Evolutionary conservation across 2,113 vertebrate genomes (phyloP), one percentile per base, ranked within the genome.

Genomic region (human): DNA sequence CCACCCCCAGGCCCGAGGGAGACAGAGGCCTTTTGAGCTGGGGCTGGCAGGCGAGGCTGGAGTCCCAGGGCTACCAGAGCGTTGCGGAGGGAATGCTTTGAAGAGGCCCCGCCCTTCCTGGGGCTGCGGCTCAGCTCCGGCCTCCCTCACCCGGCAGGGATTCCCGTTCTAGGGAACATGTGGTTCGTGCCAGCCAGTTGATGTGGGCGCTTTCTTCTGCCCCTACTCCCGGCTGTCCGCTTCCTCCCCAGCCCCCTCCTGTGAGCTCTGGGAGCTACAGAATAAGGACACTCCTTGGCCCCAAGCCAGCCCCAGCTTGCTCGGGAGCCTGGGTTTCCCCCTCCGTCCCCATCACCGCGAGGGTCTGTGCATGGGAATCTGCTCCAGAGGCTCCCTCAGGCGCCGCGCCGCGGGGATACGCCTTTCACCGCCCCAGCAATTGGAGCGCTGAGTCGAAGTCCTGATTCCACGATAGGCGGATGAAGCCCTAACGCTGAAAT

Each of bases 1-100:
- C 83, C 81, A 72, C 30, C 70, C 50, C 52, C 64, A 80, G 79
- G 93, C 73, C 85, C 18, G 40, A 38, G 59, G 57, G 55, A 80
- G 25, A 94, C 95, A 97, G 82, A 95, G 70, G 38, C 55, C 87
- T 82, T 96, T 93, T 96, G 93, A 96, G 82, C 75, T 57, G 38
- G 5, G 55, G 43, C 70, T 96, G 89, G 90, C 90, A 79, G 27
- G 22, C 80, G 52, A 48, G 18, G 38, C 78, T 66, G 30, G 87
- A 88, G 72, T 93, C 72, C 93, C 57, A 30, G 91, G 95, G 83
- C 90, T 83, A 93, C 78, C 76, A 30, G n/a, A 87, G 55, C 23
- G 23, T 59, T 17, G 5, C 13, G 57, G 61, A 72, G 78, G 48
- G 70, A 93, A 97, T 92, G 97, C 83, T 89, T 91, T 96, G 90